A percentile compares a stretch with the other conserved stretches of the same genome.
phyloP scores from a whole-genome alignment of 2,797 vertebrate species.

The Pagetopsis macropterus region DNA sequence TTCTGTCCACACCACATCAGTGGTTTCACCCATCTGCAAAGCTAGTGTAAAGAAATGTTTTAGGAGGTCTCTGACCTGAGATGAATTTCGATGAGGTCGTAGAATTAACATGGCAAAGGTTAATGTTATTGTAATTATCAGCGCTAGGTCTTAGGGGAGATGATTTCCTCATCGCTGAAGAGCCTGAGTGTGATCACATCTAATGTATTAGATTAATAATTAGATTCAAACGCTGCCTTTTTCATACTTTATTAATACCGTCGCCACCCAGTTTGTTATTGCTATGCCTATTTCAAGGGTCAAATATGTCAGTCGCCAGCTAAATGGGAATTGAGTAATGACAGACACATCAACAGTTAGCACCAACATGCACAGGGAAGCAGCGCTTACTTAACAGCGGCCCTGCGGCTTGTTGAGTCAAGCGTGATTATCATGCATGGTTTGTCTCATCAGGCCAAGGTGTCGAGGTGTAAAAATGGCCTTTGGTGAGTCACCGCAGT shows the following conservation, averaged over 20 bases:
- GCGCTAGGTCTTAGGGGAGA: conserved; percentile 69
- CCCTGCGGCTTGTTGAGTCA: conserved; percentile 71
- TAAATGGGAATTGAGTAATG: conserved; percentile 72
- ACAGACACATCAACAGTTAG: conserved; percentile 45
- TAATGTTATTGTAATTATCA: conserved; percentile 86
- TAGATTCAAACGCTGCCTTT: conserved; percentile 77
- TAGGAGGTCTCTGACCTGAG: conserved; percentile 62
- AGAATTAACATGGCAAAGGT: conserved; percentile 83
- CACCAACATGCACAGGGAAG: conserved; percentile 38
- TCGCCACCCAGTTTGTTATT: conserved; percentile 71
- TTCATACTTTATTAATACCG: conserved; percentile 81
- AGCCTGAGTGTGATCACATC: conserved; percentile 80
- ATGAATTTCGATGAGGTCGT: conserved; percentile 71
- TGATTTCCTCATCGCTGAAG: conserved; percentile 79
- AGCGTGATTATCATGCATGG: conserved; percentile 76
- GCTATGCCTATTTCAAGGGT: conserved; percentile 79
- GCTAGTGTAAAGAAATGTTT: conserved; percentile 58
- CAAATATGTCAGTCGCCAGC: conserved; percentile 68
- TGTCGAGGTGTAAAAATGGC: conserved; percentile 78
- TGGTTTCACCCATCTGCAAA: conserved; percentile 44
- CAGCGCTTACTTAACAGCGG: conserved; percentile 51
- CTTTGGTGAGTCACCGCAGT: conserved; percentile 69
- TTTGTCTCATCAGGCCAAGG: conserved; percentile 73
- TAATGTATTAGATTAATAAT: conserved; percentile 84
- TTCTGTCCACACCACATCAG: conserved; percentile 39